Percentiles rank a stretch among this genome's conserved stretches.
These are phyloP conservation scores for Barbus barbus DNA, from an alignment of 2,113 vertebrate genomes.

Conservation along the genomic window DNA sequence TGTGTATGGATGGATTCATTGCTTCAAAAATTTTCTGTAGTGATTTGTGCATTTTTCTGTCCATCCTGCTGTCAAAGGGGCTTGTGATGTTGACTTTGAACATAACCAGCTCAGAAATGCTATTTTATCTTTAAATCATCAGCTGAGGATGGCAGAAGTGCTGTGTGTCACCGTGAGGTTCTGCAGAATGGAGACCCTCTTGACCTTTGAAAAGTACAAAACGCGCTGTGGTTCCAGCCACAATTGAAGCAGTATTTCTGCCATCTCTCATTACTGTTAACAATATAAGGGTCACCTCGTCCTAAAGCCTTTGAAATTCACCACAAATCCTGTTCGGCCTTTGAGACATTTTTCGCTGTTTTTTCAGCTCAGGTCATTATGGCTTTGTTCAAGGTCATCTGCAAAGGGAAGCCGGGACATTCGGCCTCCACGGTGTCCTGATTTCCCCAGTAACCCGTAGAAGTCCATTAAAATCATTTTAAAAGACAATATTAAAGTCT, in stretches of 20 bases:
- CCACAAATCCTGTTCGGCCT: conserved; percentile 35
- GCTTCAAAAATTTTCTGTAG: background rate
- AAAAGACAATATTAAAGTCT: background rate
- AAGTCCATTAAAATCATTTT: background rate
- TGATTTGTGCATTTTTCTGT: background rate
- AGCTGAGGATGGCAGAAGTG: conserved; percentile 11
- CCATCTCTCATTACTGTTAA: conserved; percentile 46
- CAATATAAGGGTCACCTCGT: conserved; percentile 10
- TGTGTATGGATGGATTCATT: background rate
- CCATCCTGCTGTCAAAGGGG: background rate
- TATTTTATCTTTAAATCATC: conserved; percentile 30
- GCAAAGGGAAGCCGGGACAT: background rate
- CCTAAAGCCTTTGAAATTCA: conserved; percentile 23
- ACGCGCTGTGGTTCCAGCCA: conserved; percentile 28
- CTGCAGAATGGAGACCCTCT: conserved; percentile 21
- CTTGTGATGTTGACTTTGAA: background rate
- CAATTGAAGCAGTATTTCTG: conserved; percentile 41
- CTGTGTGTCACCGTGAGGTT: background rate
- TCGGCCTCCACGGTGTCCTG: background rate
- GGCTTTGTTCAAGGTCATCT: background rate
- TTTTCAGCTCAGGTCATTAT: conserved; percentile 6
- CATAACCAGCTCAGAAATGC: conserved; percentile 19
- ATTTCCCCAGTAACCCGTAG: background rate
- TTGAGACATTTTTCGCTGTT: conserved; percentile 29
- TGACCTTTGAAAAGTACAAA: conserved; percentile 38